Evolutionary conservation across 1,140 invertebrate genomes (phyloP).

Genomic region (Ptiloglossa arizonensis): DNA sequence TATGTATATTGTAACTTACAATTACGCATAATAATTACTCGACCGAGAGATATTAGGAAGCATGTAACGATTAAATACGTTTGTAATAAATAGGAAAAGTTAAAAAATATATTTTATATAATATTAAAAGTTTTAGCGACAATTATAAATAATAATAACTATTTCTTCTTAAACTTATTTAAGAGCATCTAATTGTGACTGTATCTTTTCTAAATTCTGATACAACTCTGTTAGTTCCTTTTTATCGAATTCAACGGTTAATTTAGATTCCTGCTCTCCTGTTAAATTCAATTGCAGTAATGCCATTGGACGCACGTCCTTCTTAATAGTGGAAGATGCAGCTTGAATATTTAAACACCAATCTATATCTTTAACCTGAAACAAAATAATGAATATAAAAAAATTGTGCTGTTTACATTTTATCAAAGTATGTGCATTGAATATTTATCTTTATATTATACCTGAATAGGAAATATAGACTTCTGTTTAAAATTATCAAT

Average conservation of each 20-base stretch:
- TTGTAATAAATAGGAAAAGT: slow-evolving; percentile 31
- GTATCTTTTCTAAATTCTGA: slow-evolving; percentile 75
- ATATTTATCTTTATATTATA: slow-evolving; percentile 46
- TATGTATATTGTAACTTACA: neutral
- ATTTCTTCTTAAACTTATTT: slow-evolving; percentile 66
- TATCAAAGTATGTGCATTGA: neutral
- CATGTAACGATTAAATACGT: neutral
- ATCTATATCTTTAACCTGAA: slow-evolving; percentile 71
- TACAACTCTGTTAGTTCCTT: slow-evolving; percentile 70
- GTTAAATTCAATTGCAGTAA: slow-evolving; percentile 72
- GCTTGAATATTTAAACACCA: slow-evolving; percentile 75
- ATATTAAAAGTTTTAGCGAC: slow-evolving; percentile 20
- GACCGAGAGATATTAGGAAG: neutral
- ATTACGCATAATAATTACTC: neutral
- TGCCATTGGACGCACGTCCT: slow-evolving; percentile 68
- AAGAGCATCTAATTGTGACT: slow-evolving; percentile 74
- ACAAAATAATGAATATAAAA: slow-evolving; percentile 23
- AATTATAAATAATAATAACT: slow-evolving; percentile 29
- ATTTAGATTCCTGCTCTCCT: slow-evolving; percentile 58
- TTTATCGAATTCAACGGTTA: slow-evolving; percentile 76
- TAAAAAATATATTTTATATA: slow-evolving; percentile 43
- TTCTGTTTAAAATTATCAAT: slow-evolving; percentile 69
- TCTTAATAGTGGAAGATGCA: slow-evolving; percentile 70
- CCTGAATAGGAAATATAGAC: slow-evolving; percentile 74
- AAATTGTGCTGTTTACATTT: neutral